A percentile compares a stretch with the other conserved stretches of the same genome.
phyloP scores from a whole-genome alignment of 2,888 invertebrate species.

The Syrista parreyssii region DNA sequence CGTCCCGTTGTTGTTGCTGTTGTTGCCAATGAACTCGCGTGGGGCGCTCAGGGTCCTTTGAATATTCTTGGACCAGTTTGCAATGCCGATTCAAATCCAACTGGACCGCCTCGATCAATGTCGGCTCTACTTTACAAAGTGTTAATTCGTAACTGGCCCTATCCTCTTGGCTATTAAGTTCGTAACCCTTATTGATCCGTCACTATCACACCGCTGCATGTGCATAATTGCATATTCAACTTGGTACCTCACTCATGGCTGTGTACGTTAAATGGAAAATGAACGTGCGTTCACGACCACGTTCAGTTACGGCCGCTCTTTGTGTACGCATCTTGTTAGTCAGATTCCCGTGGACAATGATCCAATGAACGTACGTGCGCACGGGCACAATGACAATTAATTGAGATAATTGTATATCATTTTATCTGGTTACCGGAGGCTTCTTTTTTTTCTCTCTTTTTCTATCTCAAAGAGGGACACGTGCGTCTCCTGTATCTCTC shows the following conservation, averaged over 20 bases:
- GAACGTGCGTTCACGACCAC: not conserved
- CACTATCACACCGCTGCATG: not conserved
- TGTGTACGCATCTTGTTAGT: not conserved
- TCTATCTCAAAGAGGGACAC: too few species aligned
- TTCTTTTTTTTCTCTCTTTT: not conserved
- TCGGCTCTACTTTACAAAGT: not conserved
- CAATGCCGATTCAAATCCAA: not conserved
- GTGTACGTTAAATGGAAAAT: not conserved
- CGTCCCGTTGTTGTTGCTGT: not conserved
- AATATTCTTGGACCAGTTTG: not conserved
- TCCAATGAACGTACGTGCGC: not conserved
- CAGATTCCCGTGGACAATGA: not conserved
- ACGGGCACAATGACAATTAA: not conserved
- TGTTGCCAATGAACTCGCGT: not conserved
- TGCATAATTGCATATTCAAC: not conserved
- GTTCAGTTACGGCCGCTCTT: not conserved
- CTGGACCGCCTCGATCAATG: not conserved
- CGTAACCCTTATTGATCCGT: not conserved
- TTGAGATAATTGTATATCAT: not conserved
- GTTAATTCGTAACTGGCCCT: not conserved
- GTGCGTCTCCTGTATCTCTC: not conserved
- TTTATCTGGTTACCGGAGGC: not conserved
- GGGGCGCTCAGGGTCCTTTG: not conserved
- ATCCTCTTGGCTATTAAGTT: not conserved
- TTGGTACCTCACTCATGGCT: not conserved